Percentiles rank a stretch among this genome's conserved stretches.
phyloP scores from a whole-genome alignment of 2,797 vertebrate species.

The Macropodus opercularis region DNA sequence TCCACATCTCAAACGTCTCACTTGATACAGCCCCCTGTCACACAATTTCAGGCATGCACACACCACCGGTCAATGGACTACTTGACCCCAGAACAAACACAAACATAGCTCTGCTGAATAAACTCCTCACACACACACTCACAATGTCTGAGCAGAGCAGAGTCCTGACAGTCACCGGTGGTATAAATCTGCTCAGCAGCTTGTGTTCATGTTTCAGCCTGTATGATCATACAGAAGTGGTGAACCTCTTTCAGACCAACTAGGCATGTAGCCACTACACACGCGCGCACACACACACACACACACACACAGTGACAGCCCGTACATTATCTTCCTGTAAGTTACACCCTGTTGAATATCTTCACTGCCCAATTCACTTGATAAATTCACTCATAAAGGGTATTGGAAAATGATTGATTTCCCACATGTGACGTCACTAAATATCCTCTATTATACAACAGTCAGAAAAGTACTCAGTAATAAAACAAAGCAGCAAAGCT shows the following conservation, averaged over 20 bases:
- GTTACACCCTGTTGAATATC: too few species aligned
- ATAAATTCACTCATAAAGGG: too few species aligned
- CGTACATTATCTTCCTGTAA: constrained; percentile 5
- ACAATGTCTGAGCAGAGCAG: constrained; percentile 29
- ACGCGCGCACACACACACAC: constrained; percentile 16
- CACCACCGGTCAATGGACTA: constrained; percentile 38
- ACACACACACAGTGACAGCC: constrained; percentile 10
- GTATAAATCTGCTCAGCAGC: constrained; percentile 61
- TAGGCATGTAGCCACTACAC: constrained; percentile 38
- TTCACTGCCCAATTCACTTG: too few species aligned
- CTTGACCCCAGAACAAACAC: constrained; percentile 53
- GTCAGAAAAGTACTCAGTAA: too few species aligned
- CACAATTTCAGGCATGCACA: constrained; percentile 11
- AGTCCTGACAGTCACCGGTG: constrained; percentile 29
- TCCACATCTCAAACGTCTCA: constrained; percentile 8
- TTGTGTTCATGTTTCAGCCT: constrained; percentile 75
- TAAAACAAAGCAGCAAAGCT: not conserved
- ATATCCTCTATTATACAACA: not conserved
- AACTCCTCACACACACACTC: constrained; percentile 39
- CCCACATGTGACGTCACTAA: not conserved
- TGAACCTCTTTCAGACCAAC: constrained; percentile 52
- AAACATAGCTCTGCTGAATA: constrained; percentile 61
- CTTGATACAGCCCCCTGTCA: constrained; percentile 1
- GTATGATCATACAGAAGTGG: constrained; percentile 57
- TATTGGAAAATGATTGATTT: too few species aligned